A percentile compares a stretch with the other conserved stretches of the same genome.
Conservation (phyloP, 2,888 invertebrate genomes). For the Tinea semifulvella region DNA sequence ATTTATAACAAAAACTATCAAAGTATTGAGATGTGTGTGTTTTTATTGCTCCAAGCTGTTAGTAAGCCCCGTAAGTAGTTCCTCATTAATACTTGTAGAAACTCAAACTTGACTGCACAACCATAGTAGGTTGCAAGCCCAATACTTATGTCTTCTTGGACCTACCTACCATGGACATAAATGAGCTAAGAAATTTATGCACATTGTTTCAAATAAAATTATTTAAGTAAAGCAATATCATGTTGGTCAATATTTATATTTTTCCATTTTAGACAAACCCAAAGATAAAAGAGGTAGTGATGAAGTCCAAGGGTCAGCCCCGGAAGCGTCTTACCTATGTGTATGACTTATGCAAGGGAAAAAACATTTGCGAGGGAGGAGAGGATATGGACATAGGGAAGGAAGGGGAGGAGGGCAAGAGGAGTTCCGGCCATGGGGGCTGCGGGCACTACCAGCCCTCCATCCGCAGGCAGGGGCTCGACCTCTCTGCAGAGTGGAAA, state of each 20-base stretch:
- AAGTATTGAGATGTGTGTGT: conserved; percentile 97
- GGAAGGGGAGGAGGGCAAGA: conserved; percentile 72
- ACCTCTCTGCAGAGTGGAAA: conserved; percentile 98
- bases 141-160: too few relatives aligned
- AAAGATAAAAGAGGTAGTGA: conserved; percentile 92
- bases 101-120: too few relatives aligned
- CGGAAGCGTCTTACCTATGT: conserved; percentile 94
- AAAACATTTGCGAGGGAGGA: conserved; percentile 97
- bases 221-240: too few relatives aligned
- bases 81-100: too few relatives aligned
- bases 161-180: too few relatives aligned
- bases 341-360: conserved; percentile 97
- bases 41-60: conserved; percentile 98
- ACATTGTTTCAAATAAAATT: too few relatives aligned
- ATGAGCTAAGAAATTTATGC: too few relatives aligned
- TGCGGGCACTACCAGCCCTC: conserved; percentile 98
- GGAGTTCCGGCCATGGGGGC: conserved; percentile 83
- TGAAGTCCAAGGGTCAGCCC: conserved; percentile 96
- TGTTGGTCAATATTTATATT: too few relatives aligned
- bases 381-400: conserved; percentile 95
- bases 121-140: too few relatives aligned
- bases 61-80: conserved; percentile 86
- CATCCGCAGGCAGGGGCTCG: conserved; percentile 87
- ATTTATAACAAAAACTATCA: conserved; percentile 96
- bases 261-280: conserved; percentile 77